A percentile compares a stretch with the other conserved stretches of the same genome.
Evolutionary conservation across 2,113 vertebrate species (phyloP).

Genomic region (Astatotilapia flaviijosephi): DNA sequence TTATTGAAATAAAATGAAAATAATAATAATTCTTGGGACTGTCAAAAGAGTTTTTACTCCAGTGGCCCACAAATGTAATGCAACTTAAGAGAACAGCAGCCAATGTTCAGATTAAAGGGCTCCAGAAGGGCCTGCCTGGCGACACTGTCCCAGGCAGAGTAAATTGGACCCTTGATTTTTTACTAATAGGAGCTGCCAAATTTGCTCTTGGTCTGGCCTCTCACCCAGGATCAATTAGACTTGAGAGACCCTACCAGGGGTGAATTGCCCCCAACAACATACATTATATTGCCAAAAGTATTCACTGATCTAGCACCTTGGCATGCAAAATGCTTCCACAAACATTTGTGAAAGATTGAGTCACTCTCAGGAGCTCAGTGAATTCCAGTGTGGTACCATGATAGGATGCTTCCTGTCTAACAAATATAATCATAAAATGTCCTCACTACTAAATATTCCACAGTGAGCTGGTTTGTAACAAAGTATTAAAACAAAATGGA

Average conservation of each 20-base stretch:
- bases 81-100: background rate
- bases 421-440: background rate
- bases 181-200: background rate
- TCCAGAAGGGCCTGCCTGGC: background rate
- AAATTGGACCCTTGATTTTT: background rate
- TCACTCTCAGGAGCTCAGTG: background rate
- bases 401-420: background rate
- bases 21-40: background rate
- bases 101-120: background rate
- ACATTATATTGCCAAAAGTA: background rate
- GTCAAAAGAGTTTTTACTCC: fast-evolving
- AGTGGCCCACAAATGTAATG: background rate
- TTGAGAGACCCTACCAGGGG: background rate
- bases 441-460: background rate
- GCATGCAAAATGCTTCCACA: background rate
- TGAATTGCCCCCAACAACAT: background rate
- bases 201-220: background rate
- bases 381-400: background rate
- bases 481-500: background rate
- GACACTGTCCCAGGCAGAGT: background rate
- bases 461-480: background rate
- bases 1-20: background rate
- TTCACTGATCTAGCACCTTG: fast-evolving
- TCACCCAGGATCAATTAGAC: background rate
- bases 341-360: background rate